Base-by-base conservation (phyloP, 2,797 vertebrate species). In the Synaphobranchus kaupii region DNA sequence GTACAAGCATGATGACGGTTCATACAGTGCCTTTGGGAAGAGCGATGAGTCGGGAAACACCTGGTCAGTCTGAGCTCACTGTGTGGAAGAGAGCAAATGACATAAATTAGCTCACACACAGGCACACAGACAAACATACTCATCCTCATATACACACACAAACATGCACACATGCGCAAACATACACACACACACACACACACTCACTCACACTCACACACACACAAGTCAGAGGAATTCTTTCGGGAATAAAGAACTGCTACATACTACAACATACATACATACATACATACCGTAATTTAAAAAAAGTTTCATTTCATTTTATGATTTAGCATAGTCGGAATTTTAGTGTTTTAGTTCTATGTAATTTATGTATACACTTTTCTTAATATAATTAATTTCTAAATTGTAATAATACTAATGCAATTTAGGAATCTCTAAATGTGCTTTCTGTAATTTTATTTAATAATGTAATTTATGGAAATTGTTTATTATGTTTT, bases 11-110 rank as follows among this genome's bases (percentile, higher is more conserved):
- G 1, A n/a, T 0, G 97, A 99, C 4, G 97, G 98, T 3, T 98
- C 97, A 54, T 99, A 98, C 10, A 98, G 98, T 12, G 97, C 97
- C 7, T 98, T 98, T 76, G 97, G 98, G 15, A 93, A 93, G 1
- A 88, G 10, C 0, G 92, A 91, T 28, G 83, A 47, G 0, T 88
- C 91, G 85, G 97, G 94, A 82, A 98, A 97, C 83, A 97, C 97
- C 56, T 99, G 98, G 98, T 98, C 88, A 96, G 96, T 93, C 71
- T 84, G 17, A 4, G 2, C 25, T 10, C 25, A 15, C 31, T 28
- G 15, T 60, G 4, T 47, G 22, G 68, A 25, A 44, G 22, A 52
- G n/a, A 71, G 8, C 13, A 58, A 66, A 71, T n/a, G 3, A 66
- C 15, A 68, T 52, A 10, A 54, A 25, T 58, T 86, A 1, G 20